phyloP scores from a whole-genome alignment of 64 coral and sea anemone species.

The Hydrozoanthus tunicans region DNA sequence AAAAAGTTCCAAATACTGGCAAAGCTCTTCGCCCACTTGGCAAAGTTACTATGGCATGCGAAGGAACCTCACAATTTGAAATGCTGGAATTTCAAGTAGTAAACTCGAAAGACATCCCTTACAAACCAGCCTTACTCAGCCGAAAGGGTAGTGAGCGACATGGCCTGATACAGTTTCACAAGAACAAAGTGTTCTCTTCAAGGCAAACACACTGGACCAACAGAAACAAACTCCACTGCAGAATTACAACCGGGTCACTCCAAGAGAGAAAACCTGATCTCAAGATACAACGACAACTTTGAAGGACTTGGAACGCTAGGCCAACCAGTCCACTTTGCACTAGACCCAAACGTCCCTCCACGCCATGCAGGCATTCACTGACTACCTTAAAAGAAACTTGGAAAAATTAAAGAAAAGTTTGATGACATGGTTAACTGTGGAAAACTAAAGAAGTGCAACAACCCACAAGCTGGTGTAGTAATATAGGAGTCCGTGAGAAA shows the following conservation, averaged over 20 bases:
- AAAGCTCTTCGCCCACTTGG: slow-evolving; percentile 35
- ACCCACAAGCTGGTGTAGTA: slow-evolving; percentile 25
- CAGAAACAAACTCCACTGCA: slow-evolving; percentile 1
- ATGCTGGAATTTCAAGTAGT: slow-evolving; percentile 33
- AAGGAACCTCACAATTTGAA: slow-evolving; percentile 42
- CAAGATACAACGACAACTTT: slow-evolving; percentile 7
- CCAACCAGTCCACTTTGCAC: slow-evolving; percentile 25
- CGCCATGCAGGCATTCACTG: slow-evolving; percentile 14
- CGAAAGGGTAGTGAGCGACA: slow-evolving; percentile 42
- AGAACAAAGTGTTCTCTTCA: slow-evolving; percentile 38
- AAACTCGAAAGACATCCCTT: slow-evolving; percentile 1
- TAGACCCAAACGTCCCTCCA: slow-evolving; percentile 3
- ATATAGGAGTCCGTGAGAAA: slow-evolving; percentile 14
- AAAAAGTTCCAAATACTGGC: slow-evolving; percentile 18
- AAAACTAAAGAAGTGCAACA: slow-evolving; percentile 28
- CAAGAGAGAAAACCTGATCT: slow-evolving; percentile 34
- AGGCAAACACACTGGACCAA: neutral
- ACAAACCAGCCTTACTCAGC: slow-evolving; percentile 43
- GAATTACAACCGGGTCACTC: slow-evolving; percentile 24
- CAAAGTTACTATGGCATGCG: slow-evolving; percentile 35
- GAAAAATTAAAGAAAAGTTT: slow-evolving; percentile 39
- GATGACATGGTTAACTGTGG: slow-evolving; percentile 40
- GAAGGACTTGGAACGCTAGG: slow-evolving; percentile 26
- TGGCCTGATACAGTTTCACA: slow-evolving; percentile 52
- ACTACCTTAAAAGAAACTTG: slow-evolving; percentile 15